Percentiles rank a stretch among this genome's conserved stretches.
Evolutionary conservation across 2,113 vertebrate genomes (phyloP).

Genomic region (Psettodes erumei): DNA sequence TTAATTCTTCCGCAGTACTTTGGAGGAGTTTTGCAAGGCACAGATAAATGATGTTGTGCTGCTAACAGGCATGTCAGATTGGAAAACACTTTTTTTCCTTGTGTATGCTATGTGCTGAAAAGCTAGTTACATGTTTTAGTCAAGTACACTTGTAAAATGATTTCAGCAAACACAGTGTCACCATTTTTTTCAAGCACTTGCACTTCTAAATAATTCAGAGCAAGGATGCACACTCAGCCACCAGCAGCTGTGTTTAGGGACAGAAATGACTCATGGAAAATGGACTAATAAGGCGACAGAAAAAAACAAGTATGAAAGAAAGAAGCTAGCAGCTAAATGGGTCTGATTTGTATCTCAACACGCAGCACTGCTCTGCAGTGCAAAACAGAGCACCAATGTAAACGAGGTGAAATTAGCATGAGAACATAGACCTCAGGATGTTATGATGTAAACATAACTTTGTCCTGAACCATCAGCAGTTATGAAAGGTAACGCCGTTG

Average conservation of each 20-base stretch:
- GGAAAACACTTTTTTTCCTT: background rate
- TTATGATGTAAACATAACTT: conserved; percentile 7
- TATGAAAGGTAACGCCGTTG: conserved; percentile 14
- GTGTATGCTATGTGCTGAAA: background rate
- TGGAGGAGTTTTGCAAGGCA: background rate
- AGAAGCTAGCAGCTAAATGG: background rate
- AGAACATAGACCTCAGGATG: background rate
- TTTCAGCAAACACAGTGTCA: background rate
- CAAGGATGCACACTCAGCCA: background rate
- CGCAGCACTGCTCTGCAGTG: conserved; percentile 1
- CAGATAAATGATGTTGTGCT: background rate
- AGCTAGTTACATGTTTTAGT: background rate
- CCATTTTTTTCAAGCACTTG: background rate
- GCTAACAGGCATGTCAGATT: background rate
- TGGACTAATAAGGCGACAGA: conserved; percentile 1
- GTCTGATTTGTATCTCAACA: conserved; percentile 17
- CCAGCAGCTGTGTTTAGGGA: conserved; percentile 8
- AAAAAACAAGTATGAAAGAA: background rate
- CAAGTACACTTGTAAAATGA: background rate
- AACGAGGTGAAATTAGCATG: conserved; percentile 5
- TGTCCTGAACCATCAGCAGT: conserved; percentile 14
- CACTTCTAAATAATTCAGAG: background rate
- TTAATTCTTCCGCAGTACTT: background rate
- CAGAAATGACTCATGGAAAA: conserved; percentile 15
- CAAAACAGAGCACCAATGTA: conserved; percentile 19